A percentile compares a stretch with the other conserved stretches of the same genome.
These are phyloP conservation scores for Poecilus cupreus DNA, from an alignment of 2,888 invertebrate species.

Conservation along the genomic window DNA sequence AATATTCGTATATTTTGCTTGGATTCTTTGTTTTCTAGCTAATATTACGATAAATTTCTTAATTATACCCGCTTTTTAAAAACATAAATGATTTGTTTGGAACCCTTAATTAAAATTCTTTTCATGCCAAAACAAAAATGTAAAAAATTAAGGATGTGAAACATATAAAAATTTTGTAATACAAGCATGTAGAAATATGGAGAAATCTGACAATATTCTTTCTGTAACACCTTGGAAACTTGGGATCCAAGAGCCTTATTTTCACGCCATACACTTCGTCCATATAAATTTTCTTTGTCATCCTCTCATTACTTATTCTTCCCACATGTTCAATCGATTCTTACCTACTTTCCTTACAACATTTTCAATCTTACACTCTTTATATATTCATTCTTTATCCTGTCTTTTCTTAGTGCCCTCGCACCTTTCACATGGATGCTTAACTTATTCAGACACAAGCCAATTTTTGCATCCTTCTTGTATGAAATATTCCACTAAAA, in stretches of 20 bases:
- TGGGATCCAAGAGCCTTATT: background rate
- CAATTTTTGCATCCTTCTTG: background rate
- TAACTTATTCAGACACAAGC: conserved; percentile 33
- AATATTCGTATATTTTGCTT: too few species aligned
- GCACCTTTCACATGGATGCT: conserved; percentile 18
- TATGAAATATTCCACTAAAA: background rate
- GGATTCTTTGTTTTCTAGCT: too few species aligned
- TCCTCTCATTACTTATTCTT: conserved; percentile 48
- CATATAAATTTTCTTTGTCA: conserved; percentile 43
- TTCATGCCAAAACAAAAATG: too few species aligned
- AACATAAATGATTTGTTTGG: too few species aligned
- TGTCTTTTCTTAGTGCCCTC: conserved; percentile 1
- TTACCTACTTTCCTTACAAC: conserved; percentile 41
- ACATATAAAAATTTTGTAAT: background rate
- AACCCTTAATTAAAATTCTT: too few species aligned
- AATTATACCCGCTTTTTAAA: too few species aligned
- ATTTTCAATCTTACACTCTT: conserved; percentile 51
- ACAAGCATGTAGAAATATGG: background rate
- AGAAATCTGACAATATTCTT: conserved; percentile 3
- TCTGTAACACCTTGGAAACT: conserved; percentile 3
- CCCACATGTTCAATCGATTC: conserved; percentile 48
- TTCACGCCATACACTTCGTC: conserved; percentile 6
- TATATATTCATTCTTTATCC: conserved; percentile 52
- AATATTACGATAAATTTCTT: too few species aligned
- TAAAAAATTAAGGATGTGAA: too few species aligned